phyloP scores from a whole-genome alignment of 2,113 vertebrate genomes.

The Plestiodon gilberti region DNA sequence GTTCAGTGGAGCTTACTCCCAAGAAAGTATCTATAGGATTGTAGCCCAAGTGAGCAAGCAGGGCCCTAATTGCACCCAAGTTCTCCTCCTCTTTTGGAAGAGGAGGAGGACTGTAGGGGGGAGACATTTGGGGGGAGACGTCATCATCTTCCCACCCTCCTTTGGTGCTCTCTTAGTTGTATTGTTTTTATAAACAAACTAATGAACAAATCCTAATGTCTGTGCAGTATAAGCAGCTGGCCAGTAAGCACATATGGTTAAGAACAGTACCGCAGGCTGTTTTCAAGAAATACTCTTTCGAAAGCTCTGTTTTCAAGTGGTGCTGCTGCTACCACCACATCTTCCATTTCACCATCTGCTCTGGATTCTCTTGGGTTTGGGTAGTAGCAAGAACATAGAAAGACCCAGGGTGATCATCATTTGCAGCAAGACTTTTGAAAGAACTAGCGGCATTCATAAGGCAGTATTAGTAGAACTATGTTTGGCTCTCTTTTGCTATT shows the following conservation, averaged over 20 bases:
- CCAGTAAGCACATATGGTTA: not conserved
- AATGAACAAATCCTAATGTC: not conserved
- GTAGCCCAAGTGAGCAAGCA: too few relatives aligned
- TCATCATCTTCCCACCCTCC: too few relatives aligned
- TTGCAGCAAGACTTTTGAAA: conserved; percentile 40
- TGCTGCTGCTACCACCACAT: not conserved
- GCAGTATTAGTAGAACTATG: conserved; percentile 38
- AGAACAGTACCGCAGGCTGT: not conserved
- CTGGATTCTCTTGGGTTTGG: conserved; percentile 17
- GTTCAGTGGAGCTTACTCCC: too few relatives aligned
- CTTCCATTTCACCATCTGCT: conserved; percentile 33
- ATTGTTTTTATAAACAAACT: too few relatives aligned
- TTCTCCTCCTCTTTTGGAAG: too few relatives aligned
- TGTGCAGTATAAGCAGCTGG: not conserved
- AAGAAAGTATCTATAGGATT: too few relatives aligned
- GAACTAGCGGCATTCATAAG: conserved; percentile 54
- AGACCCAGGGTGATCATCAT: conserved; percentile 45
- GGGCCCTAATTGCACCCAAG: too few relatives aligned
- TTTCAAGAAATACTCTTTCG: not conserved
- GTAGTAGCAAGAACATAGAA: conserved; percentile 45
- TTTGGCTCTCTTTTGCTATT: conserved; percentile 60
- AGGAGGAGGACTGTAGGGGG: too few relatives aligned
- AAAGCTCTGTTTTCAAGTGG: not conserved
- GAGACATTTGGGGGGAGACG: too few relatives aligned
- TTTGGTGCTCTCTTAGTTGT: too few relatives aligned